Base-by-base conservation (phyloP, 2,888 invertebrate genomes). In the Cantharis flavilabris region DNA sequence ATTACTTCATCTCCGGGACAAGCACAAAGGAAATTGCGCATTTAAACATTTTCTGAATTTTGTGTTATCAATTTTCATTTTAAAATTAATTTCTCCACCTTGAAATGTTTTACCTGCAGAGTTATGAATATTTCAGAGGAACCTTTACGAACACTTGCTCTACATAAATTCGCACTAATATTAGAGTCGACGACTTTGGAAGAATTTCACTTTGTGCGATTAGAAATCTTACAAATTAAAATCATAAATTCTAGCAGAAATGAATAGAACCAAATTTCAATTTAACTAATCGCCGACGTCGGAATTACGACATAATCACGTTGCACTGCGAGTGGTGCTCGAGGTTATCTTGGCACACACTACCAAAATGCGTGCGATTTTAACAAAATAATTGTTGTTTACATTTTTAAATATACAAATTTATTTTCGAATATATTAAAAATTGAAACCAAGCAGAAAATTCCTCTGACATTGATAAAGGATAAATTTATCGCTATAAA, bases 1-100 rank as follows among this genome's bases (percentile, higher is more conserved):
- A 77, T 77, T 75, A 75, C 75, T 75, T 75, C 77, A 77, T 77
- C 70, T 77, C 72, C 72, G 75, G 77, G 26, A 72, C 69, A 69
- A 62, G 23, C 70, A 69, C 69, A 71, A 30, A 70, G 73, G 71
- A 74, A 71, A 63, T 30, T 26, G 70, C 74, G 13, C 75, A 62
- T 75, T 75, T 71, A 13, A 23, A 14, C 62, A 30, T n/a, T 28
- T 69, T 62, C 71, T 26, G 30, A 67, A 71, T 62, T 71, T 75
- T 75, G 71, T 13, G 11, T 49, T 49, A 49, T 49, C 49, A 49
- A 49, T 49, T 49, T 49, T 49, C 49, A 49, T 49, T 49, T 49
- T 49, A 49, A n/a, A 49, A 49, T 49, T 49, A 49, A 49, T 49
- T 49, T 49, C 49, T 49, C 49, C 13, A 49, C 49, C 49, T 49